These are phyloP conservation scores for Lipophrys pholis DNA, from an alignment of 2,113 vertebrate species.

Conservation along the genomic window DNA sequence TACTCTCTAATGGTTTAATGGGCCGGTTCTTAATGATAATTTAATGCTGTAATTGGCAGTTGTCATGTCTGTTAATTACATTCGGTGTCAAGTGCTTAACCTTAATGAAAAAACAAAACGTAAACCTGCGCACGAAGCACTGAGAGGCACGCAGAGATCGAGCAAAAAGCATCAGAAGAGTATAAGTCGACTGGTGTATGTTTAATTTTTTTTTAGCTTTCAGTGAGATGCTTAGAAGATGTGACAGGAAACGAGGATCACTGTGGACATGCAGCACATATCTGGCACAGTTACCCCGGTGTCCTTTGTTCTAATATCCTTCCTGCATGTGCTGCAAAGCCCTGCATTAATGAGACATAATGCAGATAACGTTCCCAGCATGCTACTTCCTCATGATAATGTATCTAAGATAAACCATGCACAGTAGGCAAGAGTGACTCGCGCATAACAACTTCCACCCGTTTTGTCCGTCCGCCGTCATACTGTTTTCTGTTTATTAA, in stretches of 20 bases:
- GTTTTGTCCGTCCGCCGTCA: not conserved
- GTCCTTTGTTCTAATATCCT: slow-evolving; percentile 46
- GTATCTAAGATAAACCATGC: not conserved
- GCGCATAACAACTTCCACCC: not conserved
- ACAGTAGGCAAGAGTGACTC: not conserved
- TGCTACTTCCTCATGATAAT: not conserved
- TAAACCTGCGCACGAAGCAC: not conserved
- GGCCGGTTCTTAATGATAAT: slow-evolving; percentile 19
- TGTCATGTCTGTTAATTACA: slow-evolving; percentile 24
- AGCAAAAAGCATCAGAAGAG: not conserved
- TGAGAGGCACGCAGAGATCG: no score
- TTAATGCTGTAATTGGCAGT: slow-evolving; percentile 21
- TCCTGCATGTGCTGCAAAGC: slow-evolving; percentile 33
- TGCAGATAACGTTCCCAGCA: slow-evolving; percentile 45
- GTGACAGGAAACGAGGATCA: slow-evolving; percentile 2
- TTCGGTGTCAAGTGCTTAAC: slow-evolving; percentile 12
- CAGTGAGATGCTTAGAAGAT: not conserved
- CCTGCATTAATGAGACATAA: slow-evolving; percentile 69
- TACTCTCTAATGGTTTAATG: slow-evolving; percentile 4
- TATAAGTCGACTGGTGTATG: not conserved
- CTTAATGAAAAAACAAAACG: not conserved
- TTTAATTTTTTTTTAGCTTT: not conserved
- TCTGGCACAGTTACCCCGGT: not conserved
- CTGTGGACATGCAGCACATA: not conserved
- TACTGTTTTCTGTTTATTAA: not conserved